Evolutionary conservation across 2,797 vertebrate species (phyloP).

Genomic region (Gymnothorax reevesii): DNA sequence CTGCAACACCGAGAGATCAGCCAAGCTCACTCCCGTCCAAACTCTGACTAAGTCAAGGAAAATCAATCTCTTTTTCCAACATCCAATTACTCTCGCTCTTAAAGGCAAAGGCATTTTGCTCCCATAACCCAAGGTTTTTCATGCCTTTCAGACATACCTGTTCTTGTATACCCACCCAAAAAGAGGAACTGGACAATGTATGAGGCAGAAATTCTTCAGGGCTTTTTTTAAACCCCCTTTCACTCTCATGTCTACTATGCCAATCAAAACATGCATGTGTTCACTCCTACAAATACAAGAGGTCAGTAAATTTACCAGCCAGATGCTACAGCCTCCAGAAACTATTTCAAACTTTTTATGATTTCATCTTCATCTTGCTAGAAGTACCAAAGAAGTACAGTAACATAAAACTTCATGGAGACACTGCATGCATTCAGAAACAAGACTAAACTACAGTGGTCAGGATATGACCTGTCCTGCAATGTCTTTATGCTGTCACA

Average conservation of each 20-base stretch:
- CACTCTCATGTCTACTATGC: not conserved
- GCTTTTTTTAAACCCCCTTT: not conserved
- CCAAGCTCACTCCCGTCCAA: slow-evolving; percentile 27
- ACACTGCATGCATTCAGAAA: not conserved
- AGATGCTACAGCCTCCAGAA: not conserved
- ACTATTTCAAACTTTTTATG: not conserved
- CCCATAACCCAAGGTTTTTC: not conserved
- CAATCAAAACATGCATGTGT: not conserved
- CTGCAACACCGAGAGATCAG: slow-evolving; percentile 32
- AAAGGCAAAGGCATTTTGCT: slow-evolving; percentile 11
- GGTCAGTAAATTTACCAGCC: not conserved
- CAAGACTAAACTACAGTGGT: slow-evolving; percentile 25
- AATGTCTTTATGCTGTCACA: not conserved
- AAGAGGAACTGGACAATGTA: not conserved
- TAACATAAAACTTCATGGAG: slow-evolving; percentile 26
- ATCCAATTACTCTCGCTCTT: slow-evolving; percentile 27
- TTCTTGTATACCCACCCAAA: not conserved
- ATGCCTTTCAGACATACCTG: slow-evolving; percentile 8
- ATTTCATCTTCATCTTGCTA: not conserved
- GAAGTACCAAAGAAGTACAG: slow-evolving; percentile 6
- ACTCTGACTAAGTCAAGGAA: slow-evolving; percentile 29
- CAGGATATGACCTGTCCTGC: slow-evolving; percentile 27
- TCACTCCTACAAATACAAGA: not conserved
- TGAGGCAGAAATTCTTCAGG: not conserved
- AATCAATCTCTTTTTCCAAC: slow-evolving; percentile 33